Percentiles rank a stretch among this genome's conserved stretches.
Evolutionary conservation across 2,888 invertebrate genomes (phyloP).

Genomic region (Atrina japonica): DNA sequence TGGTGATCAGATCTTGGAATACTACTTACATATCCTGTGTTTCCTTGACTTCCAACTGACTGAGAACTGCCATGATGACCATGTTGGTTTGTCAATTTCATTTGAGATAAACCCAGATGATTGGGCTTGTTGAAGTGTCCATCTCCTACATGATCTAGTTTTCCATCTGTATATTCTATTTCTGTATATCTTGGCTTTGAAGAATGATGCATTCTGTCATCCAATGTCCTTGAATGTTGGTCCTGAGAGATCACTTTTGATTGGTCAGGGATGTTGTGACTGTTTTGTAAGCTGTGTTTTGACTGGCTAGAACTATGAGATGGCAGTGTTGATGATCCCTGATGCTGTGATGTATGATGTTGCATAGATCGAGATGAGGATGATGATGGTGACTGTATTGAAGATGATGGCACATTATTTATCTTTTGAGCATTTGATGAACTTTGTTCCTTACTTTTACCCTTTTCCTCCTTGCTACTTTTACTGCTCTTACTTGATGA

Average conservation of each 20-base stretch:
- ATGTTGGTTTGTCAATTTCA: conserved; percentile 13
- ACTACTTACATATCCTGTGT: conserved; percentile 16
- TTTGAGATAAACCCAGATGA: conserved; percentile 46
- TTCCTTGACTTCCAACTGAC: neutral
- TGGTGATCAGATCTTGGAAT: conserved; percentile 45
- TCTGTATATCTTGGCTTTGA: conserved; percentile 60
- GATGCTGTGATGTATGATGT: conserved; percentile 24
- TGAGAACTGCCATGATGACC: conserved; percentile 13
- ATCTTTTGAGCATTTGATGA: conserved; percentile 38
- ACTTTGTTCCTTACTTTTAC: conserved; percentile 19
- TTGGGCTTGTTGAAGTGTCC: conserved; percentile 57
- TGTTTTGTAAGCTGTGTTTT: conserved; percentile 30
- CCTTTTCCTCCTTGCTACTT: conserved; percentile 41
- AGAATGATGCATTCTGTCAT: conserved; percentile 48
- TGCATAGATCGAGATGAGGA: conserved; percentile 35
- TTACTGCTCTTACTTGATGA: conserved; percentile 55
- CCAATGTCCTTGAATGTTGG: conserved; percentile 36
- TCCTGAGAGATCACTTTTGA: conserved; percentile 41
- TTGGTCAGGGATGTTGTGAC: conserved; percentile 30
- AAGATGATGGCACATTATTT: conserved; percentile 32
- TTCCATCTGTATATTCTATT: conserved; percentile 61
- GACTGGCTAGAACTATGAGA: conserved; percentile 34
- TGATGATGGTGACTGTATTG: conserved; percentile 26
- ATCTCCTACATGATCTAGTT: conserved; percentile 60
- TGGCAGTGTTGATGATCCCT: conserved; percentile 41